Evolutionary conservation across 2,797 vertebrate species (phyloP).

Genomic region (Naso thynnoides): DNA sequence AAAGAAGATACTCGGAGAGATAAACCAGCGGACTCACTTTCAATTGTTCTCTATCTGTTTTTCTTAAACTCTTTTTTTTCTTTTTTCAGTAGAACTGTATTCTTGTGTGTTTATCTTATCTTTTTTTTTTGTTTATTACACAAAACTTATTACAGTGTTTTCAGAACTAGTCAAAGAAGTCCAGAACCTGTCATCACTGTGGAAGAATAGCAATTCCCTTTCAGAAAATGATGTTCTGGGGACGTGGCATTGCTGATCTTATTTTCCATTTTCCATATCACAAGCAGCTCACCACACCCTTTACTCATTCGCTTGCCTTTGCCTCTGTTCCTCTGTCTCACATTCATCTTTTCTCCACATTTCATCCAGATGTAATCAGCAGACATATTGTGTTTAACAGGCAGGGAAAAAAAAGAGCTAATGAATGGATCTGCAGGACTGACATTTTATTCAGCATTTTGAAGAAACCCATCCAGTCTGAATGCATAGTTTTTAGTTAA

Average conservation of each 20-base stretch:
- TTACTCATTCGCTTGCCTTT: constrained; percentile 29
- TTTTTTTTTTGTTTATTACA: not conserved
- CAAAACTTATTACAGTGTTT: not conserved
- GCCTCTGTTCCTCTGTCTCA: constrained; percentile 17
- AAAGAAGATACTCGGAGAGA: not conserved
- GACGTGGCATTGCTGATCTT: constrained; percentile 26
- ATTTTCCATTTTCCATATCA: constrained; percentile 61
- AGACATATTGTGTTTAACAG: constrained; percentile 45
- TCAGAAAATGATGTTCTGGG: constrained; percentile 28
- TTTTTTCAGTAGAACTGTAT: not conserved
- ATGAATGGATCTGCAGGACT: constrained; percentile 26
- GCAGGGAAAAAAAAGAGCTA: constrained; percentile 49
- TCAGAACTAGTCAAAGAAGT: not conserved
- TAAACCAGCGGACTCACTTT: not conserved
- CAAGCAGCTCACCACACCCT: constrained; percentile 49
- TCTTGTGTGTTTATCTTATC: not conserved
- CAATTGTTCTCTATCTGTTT: not conserved
- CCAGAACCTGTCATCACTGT: constrained; percentile 1
- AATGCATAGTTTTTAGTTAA: constrained; percentile 18
- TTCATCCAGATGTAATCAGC: constrained; percentile 55
- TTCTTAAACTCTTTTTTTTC: not conserved
- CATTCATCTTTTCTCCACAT: constrained; percentile 46
- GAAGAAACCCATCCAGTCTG: constrained; percentile 21
- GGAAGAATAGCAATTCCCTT: not conserved
- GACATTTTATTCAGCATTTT: constrained; percentile 30